Conservation (phyloP, 2,888 invertebrate species). For the Schizotus pectinicornis region DNA sequence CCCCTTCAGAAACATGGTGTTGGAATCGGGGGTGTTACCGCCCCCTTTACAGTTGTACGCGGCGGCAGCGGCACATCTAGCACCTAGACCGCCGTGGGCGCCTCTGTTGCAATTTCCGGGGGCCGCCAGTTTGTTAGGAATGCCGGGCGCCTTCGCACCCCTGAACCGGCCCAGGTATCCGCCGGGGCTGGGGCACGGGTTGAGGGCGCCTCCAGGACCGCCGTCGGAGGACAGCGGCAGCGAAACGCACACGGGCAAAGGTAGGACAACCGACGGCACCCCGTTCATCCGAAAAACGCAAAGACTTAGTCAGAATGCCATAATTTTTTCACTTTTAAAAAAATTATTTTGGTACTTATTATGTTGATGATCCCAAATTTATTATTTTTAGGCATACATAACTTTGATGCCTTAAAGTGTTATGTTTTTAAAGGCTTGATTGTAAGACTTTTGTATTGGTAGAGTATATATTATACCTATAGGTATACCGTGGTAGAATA, state of each 20-base stretch:
- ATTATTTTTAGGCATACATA: no score
- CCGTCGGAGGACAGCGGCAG: conserved; percentile 59
- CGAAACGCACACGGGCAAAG: conserved; percentile 58
- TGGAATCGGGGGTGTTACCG: conserved; percentile 70
- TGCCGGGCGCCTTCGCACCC: conserved; percentile 58
- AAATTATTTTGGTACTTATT: no score
- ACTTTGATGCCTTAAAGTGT: no score
- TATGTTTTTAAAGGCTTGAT: no score
- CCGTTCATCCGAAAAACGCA: no score
- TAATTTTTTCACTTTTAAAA: no score
- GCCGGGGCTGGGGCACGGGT: conserved; percentile 50
- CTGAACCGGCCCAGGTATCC: conserved; percentile 55
- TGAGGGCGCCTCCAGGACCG: conserved; percentile 56
- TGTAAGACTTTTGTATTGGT: no score
- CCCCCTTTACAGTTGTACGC: conserved; percentile 74
- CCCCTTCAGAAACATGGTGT: conserved; percentile 63
- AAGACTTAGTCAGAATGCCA: no score
- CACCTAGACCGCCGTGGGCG: conserved; percentile 64
- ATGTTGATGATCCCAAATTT: no score
- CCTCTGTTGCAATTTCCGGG: conserved; percentile 59
- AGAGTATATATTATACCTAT: no score
- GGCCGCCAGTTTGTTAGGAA: conserved; percentile 58
- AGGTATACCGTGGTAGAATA: no score
- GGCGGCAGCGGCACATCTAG: conserved; percentile 70
- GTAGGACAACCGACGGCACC: conserved; percentile 40